Evolutionary conservation across 1,140 invertebrate genomes (phyloP).

Genomic region (Muscidifurax raptorellus): DNA sequence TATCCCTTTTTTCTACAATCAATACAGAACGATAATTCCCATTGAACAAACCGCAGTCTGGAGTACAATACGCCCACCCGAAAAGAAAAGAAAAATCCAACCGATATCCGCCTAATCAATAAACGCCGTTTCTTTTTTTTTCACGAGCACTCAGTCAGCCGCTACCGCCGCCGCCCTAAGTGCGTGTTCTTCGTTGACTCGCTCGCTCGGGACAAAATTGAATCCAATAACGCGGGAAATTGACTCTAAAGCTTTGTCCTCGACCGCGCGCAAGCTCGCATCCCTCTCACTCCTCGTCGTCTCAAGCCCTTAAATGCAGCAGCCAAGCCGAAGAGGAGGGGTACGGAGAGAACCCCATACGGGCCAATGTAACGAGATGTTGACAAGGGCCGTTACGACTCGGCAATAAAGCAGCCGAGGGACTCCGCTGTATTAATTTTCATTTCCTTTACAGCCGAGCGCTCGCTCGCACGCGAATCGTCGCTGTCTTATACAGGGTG

Average conservation of each 20-base stretch:
- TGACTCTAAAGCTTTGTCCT: conserved; percentile 44
- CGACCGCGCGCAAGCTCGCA: background rate
- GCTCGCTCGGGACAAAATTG: conserved; percentile 28
- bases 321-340: background rate
- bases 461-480: background rate
- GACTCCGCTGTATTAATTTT: conserved; percentile 43
- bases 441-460: conserved; percentile 33
- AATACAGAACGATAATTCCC: too few species aligned
- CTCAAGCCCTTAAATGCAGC: conserved; percentile 17
- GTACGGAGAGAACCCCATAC: background rate
- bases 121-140: conserved; percentile 7
- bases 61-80: background rate
- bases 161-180: background rate
- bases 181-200: background rate
- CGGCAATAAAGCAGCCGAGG: conserved; percentile 33
- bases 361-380: conserved; percentile 41
- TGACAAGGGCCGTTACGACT: conserved; percentile 38
- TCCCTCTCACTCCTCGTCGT: background rate
- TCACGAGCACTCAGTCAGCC: background rate
- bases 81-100: background rate
- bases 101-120: background rate
- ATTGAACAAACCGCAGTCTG: too few species aligned
- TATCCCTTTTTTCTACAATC: too few species aligned
- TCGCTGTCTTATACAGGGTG: background rate
- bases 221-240: conserved; percentile 46